A percentile compares a stretch with the other conserved stretches of the same genome.
phyloP scores from a whole-genome alignment of 2,888 invertebrate genomes.

The Caenorhabditis macrosperma region DNA sequence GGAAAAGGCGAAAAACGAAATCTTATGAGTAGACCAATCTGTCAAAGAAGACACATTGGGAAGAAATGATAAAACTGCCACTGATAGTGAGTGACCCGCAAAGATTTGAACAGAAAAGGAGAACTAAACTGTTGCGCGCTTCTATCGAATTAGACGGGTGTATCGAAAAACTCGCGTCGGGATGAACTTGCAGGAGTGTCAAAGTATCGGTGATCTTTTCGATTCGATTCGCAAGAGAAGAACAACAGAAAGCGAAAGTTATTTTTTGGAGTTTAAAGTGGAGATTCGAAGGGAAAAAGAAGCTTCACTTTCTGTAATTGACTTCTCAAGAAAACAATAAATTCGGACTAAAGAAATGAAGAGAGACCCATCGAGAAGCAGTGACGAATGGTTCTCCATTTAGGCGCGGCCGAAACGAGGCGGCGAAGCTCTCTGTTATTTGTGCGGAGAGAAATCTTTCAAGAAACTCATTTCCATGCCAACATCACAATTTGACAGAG shows the following conservation, averaged over 20 bases:
- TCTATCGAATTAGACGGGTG: constrained; percentile 30
- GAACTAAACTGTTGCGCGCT: constrained; percentile 46
- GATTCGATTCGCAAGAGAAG: too few relatives aligned
- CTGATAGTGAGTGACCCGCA: constrained; percentile 49
- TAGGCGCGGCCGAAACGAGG: constrained; percentile 16
- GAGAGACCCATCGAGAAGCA: constrained; percentile 32
- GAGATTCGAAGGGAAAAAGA: not conserved
- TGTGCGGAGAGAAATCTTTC: not conserved
- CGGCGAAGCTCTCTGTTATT: constrained; percentile 28
- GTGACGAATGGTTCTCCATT: constrained; percentile 48
- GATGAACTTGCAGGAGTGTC: not conserved
- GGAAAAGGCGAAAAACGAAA: constrained; percentile 22
- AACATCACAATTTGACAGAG: constrained; percentile 45
- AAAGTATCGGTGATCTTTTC: not conserved
- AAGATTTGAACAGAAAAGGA: constrained; percentile 38
- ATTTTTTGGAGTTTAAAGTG: too few relatives aligned
- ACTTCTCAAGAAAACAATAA: constrained; percentile 27
- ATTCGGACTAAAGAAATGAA: constrained; percentile 35
- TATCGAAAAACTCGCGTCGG: constrained; percentile 11
- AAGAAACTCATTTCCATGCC: constrained; percentile 49
- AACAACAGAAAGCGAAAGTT: too few relatives aligned
- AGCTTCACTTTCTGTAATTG: constrained; percentile 2
- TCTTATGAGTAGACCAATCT: constrained; percentile 44
- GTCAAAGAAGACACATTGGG: constrained; percentile 44
- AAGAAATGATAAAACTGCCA: constrained; percentile 49